Evolutionary conservation across 2,888 invertebrate genomes (phyloP), one percentile per base, ranked within the genome.

Genomic region (Diplazon laetatorius): DNA sequence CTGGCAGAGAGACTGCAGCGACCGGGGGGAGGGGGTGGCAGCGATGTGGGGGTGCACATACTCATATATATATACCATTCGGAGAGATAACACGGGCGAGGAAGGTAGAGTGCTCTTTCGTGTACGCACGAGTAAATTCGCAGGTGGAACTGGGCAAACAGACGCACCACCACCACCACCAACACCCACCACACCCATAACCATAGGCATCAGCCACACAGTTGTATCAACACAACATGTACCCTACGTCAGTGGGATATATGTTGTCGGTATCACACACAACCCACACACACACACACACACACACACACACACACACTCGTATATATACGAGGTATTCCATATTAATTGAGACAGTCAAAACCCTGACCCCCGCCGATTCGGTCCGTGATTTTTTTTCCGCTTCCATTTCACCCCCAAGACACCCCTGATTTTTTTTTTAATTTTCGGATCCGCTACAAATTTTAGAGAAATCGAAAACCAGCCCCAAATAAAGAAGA

Each of bases 91-190:
- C 30, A 73, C 62, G 76, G 75, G 50, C 72, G 42, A 75, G 79
- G 78, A 82, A 79, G 80, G 80, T 76, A 83, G 86, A 89, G 89
- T 89, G 89, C 86, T 88, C 86, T 88, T 88, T 84, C 88, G 85
- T 88, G 89, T 88, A 87, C 85, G 87, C 86, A 85, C 85, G 85
- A 84, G 85, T 83, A 87, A 88, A 88, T 89, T 85, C 85, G 86
- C 84, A 85, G 87, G 86, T 86, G 85, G 84, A 86, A 75, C 75
- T 76, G 72, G 65, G 72, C 70, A 80, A 82, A 83, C 76, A 81
- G 76, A 52, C 55, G 16, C 35, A 35, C 37, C 70, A 30, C 46
- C 46, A 39, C 57, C 52, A 55, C 37, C 68, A 20, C 57, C n/a
- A n/a, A n/a, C n/a, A n/a, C n/a, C n/a, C n/a, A n/a, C n/a, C 75